Evolutionary conservation across 92 coral and sea anemone genomes (phyloP).

Genomic region (Heliopora coerulea): DNA sequence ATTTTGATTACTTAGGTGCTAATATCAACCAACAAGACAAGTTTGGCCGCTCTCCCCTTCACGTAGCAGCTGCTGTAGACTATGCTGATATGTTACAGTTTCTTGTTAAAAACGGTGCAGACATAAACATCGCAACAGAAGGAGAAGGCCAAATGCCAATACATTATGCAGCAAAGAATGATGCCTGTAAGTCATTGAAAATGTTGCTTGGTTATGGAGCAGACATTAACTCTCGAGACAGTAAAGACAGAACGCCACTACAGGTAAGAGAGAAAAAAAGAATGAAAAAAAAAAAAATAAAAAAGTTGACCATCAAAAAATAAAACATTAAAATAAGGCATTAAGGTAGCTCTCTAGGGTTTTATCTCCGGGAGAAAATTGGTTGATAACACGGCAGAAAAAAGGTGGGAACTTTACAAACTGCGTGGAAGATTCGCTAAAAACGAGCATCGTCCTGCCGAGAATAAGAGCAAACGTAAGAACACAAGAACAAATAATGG

Average conservation of each 20-base stretch:
- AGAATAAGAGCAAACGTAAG: too few species aligned
- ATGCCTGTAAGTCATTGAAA: conserved; percentile 19
- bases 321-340: too few species aligned
- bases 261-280: conserved; percentile 33
- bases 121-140: conserved; percentile 18
- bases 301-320: too few species aligned
- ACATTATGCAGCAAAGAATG: conserved; percentile 32
- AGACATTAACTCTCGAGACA: conserved; percentile 23
- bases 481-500: too few species aligned
- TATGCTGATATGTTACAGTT: conserved; percentile 24
- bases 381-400: too few species aligned
- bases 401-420: too few species aligned
- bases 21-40: conserved; percentile 23
- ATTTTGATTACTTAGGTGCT: conserved; percentile 39
- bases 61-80: conserved; percentile 29
- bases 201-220: conserved; percentile 38
- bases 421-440: too few species aligned
- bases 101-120: conserved; percentile 16
- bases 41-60: conserved; percentile 29
- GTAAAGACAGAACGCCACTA: conserved; percentile 23
- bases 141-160: conserved; percentile 33
- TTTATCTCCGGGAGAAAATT: too few species aligned
- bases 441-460: too few species aligned
- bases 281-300: too few species aligned
- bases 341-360: too few species aligned